Evolutionary conservation across 2,113 vertebrate genomes (phyloP).

Genomic region (Cathartes aura): DNA sequence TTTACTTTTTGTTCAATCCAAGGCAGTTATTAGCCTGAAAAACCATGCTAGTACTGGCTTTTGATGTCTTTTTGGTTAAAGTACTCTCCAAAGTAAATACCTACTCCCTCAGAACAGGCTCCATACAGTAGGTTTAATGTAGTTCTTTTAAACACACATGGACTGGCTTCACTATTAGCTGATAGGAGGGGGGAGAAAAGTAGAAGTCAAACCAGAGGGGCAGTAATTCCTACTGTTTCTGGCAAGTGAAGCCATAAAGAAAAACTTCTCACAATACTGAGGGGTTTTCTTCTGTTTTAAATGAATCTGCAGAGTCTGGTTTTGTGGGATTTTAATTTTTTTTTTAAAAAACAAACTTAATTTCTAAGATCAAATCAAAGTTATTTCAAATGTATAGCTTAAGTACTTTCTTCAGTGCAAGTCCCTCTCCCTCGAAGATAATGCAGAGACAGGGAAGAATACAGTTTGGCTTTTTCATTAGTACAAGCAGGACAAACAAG

Average conservation of each 20-base stretch:
- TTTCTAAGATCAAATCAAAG: background rate
- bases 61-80: background rate
- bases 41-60: background rate
- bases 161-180: background rate
- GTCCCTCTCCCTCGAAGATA: background rate
- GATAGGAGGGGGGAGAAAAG: background rate
- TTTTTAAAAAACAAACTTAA: background rate
- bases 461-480: background rate
- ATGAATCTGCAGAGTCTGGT: background rate
- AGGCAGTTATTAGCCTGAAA: background rate
- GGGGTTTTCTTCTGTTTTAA: background rate
- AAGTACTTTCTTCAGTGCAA: background rate
- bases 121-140: background rate
- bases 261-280: background rate
- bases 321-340: background rate
- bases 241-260: background rate
- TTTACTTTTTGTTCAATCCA: background rate
- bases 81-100: background rate
- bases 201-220: background rate
- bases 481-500: background rate
- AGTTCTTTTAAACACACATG: background rate
- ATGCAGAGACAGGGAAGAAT: background rate
- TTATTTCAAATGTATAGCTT: background rate
- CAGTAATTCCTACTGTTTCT: background rate
- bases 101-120: background rate